phyloP scores from a whole-genome alignment of 2,113 vertebrate species.

The Furnarius figulus region DNA sequence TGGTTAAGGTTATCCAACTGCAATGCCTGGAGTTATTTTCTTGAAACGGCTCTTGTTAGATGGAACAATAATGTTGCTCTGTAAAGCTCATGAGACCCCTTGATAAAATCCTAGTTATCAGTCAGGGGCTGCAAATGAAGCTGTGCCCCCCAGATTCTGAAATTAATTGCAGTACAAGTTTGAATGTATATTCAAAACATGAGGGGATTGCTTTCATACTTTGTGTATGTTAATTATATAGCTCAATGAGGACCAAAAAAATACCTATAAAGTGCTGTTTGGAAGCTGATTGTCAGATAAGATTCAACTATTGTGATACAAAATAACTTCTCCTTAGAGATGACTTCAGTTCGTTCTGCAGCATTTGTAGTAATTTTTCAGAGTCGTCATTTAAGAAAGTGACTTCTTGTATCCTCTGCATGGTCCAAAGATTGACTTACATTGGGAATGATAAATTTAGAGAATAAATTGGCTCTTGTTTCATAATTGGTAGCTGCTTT shows the following conservation, averaged over 20 bases:
- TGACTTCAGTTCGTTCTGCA: background rate
- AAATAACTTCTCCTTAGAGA: background rate
- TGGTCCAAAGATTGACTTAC: background rate
- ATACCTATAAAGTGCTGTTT: background rate
- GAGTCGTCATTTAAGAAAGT: background rate
- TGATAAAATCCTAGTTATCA: background rate
- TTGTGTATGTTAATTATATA: background rate
- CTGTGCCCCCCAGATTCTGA: background rate
- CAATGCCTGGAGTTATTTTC: background rate
- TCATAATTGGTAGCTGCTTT: background rate
- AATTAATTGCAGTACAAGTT: background rate
- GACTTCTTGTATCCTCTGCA: background rate
- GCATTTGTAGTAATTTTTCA: background rate
- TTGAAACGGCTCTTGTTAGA: background rate
- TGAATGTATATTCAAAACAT: background rate
- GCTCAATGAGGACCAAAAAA: background rate
- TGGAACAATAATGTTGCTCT: background rate
- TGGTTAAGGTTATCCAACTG: background rate
- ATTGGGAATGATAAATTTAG: background rate
- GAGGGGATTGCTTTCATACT: fast-evolving
- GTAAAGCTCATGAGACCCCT: background rate
- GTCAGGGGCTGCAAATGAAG: background rate
- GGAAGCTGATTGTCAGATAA: background rate
- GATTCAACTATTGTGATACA: background rate
- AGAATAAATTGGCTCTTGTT: background rate